Evolutionary conservation across 2,797 vertebrate genomes (phyloP), one percentile per base, ranked within the genome.

Genomic region (Pseudomugil gertrudae): DNA sequence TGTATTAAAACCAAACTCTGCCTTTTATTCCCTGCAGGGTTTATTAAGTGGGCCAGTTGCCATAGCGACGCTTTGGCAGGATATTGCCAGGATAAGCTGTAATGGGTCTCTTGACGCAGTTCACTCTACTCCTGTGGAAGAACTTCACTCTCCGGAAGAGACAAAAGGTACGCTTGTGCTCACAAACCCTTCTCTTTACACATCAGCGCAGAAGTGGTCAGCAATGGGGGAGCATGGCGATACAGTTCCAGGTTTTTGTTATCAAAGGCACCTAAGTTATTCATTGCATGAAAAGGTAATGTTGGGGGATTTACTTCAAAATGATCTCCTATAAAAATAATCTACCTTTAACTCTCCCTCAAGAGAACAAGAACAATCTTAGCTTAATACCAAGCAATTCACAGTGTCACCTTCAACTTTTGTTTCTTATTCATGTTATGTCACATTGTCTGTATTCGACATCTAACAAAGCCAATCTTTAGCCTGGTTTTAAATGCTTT

Each of bases 41-140:
- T 92, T 90, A 92, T 87, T 89, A 89, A 92, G 89, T 91, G 92
- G 87, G 84, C 81, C 84, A 83, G 91, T 92, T 93, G 90, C 92
- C 91, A 92, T 93, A 89, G 86, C 52, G 78, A 94, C 92, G 63
- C 82, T 71, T 90, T 89, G 85, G 88, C 87, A 87, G 84, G 84
- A 89, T 86, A 91, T 91, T 88, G 88, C 89, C 82, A 78, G 87
- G 82, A 91, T 90, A 85, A 90, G 86, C 78, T 38, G 55, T 93
- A 92, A 99, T 99, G 97, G 93, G 95, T 92, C 96, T 95, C 90
- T 94, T 94, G 96, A 92, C 95, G 0, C 97, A 99, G 92, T 89
- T 99, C 84, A 91, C 95, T 72, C 91, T 99, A 90, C 93, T 99
- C 82, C 95, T 99, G 8, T 99, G 97, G 97, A 99, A 99, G 93